phyloP scores from a whole-genome alignment of 2,113 vertebrate genomes.

The Platysternon megacephalum region DNA sequence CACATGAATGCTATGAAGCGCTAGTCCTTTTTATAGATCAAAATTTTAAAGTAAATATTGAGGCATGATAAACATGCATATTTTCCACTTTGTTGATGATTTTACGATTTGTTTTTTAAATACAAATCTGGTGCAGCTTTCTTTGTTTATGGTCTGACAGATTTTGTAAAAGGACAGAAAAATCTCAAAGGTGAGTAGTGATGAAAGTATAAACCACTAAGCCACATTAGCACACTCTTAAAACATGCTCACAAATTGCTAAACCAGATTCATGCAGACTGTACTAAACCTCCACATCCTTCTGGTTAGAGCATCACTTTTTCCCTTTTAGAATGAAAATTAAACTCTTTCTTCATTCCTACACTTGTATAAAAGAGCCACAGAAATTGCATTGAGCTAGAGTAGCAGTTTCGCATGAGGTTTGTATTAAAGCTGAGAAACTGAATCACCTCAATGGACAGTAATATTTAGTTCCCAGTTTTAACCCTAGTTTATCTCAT shows the following conservation, averaged over 20 bases:
- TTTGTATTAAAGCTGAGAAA: background rate
- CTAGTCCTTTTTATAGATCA: background rate
- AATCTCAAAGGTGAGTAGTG: background rate
- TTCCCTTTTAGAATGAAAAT: background rate
- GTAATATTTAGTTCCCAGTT: background rate
- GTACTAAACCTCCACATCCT: background rate
- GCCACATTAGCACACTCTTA: background rate
- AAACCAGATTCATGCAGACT: background rate
- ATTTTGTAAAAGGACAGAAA: background rate
- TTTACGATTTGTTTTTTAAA: rapidly evolving
- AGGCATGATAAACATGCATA: rapidly evolving
- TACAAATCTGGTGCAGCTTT: background rate
- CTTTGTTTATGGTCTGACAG: background rate
- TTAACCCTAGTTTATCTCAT: background rate
- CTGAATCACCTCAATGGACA: background rate
- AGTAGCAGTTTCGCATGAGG: background rate
- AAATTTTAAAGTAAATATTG: background rate
- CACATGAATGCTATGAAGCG: background rate
- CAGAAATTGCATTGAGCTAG: background rate
- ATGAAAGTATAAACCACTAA: background rate
- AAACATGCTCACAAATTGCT: background rate
- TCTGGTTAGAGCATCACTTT: background rate
- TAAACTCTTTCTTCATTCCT: background rate
- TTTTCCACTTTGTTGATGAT: background rate
- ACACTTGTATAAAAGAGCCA: background rate